Conservation (phyloP, 2,797 vertebrate species). For the Sebastes iracundus region DNA sequence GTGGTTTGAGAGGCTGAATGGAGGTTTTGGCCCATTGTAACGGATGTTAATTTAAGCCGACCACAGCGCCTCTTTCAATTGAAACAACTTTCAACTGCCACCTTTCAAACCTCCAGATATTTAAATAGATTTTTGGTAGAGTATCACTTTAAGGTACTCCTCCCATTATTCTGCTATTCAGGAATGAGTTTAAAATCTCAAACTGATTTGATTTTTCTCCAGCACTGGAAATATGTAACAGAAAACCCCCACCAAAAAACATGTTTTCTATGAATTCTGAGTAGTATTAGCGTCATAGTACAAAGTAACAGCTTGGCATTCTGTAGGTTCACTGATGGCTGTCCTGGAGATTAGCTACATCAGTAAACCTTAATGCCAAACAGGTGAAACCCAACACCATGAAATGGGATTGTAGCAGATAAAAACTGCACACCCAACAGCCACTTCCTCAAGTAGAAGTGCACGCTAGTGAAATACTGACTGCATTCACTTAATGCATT, state of each 20-base stretch:
- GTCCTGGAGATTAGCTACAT: constrained; percentile 64
- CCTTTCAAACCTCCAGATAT: not conserved
- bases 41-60: not conserved
- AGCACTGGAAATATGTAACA: not conserved
- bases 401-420: constrained; percentile 67
- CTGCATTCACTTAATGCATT: not conserved
- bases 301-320: constrained; percentile 47
- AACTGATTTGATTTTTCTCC: constrained; percentile 13
- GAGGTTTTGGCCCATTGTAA: not conserved
- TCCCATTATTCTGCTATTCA: not conserved
- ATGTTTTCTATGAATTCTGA: constrained; percentile 42
- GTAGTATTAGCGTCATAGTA: constrained; percentile 34
- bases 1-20: not conserved
- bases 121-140: not conserved
- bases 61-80: not conserved
- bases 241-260: not conserved
- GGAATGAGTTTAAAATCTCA: not conserved
- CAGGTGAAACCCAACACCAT: constrained; percentile 60
- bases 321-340: constrained; percentile 57
- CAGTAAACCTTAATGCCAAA: constrained; percentile 63
- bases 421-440: constrained; percentile 50
- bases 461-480: constrained; percentile 1
- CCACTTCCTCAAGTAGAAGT: constrained; percentile 25
- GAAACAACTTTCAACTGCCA: not conserved
- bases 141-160: not conserved